Evolutionary conservation across 2,797 vertebrate genomes (phyloP).

Genomic region (Chaetophractus vellerosus): DNA sequence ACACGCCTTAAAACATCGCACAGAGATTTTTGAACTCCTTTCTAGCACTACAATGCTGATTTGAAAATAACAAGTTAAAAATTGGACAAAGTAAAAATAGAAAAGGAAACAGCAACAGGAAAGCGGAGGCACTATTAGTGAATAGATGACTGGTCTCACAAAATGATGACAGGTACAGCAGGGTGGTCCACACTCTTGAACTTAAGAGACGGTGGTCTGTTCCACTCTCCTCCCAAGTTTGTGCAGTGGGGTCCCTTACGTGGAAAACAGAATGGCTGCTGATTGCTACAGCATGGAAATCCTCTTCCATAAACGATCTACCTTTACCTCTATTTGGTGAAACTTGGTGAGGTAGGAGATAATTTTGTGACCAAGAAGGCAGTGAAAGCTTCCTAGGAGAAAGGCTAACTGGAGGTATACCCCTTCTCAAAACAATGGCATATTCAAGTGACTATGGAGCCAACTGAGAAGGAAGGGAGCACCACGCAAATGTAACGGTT

Average conservation of each 20-base stretch:
- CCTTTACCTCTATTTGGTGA: constrained; percentile 48
- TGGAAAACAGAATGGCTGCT: neutral
- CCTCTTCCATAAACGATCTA: neutral
- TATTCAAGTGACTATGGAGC: constrained; percentile 67
- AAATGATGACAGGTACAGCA: neutral
- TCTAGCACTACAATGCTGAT: neutral
- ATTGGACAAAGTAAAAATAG: neutral
- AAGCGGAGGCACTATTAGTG: neutral
- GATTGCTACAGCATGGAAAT: neutral
- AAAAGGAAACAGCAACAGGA: neutral
- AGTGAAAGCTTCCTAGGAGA: constrained; percentile 24
- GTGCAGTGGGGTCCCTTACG: neutral
- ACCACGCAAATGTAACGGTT: constrained; percentile 80
- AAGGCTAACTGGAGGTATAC: constrained; percentile 56
- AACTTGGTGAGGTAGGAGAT: neutral
- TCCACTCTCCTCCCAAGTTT: neutral
- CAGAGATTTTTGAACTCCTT: constrained; percentile 17
- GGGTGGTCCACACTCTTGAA: neutral
- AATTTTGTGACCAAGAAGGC: constrained; percentile 30
- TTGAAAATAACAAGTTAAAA: constrained; percentile 22
- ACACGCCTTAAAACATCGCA: neutral
- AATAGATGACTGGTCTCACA: neutral
- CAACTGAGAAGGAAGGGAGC: constrained; percentile 79
- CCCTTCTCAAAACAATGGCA: constrained; percentile 54
- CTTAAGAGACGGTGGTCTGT: neutral